phyloP scores from a whole-genome alignment of 2,113 vertebrate genomes.

The Myiozetetes cayanensis region DNA sequence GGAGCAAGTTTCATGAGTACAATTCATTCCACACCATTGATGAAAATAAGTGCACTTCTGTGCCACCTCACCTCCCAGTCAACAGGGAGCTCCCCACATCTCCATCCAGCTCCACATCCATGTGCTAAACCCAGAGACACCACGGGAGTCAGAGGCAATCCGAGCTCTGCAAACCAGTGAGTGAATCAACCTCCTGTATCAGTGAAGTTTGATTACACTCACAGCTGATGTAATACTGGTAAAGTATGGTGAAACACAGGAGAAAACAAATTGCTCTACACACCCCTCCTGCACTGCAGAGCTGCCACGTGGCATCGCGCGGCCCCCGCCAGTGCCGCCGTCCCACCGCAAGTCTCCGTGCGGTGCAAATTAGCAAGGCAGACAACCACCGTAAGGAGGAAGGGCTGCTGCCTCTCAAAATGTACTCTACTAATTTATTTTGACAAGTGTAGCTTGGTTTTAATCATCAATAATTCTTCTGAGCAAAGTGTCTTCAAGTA shows the following conservation, averaged over 20 bases:
- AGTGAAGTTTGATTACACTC: background rate
- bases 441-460: slow-evolving; percentile 38
- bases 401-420: slow-evolving; percentile 18
- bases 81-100: background rate
- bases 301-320: background rate
- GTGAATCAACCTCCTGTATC: background rate
- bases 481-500: background rate
- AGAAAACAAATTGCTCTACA: background rate
- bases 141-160: accelerated
- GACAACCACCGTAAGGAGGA: accelerated
- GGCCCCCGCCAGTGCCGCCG: accelerated
- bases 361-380: background rate
- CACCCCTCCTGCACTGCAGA: accelerated
- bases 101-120: background rate
- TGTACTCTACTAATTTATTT: background rate
- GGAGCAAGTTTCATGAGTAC: background rate
- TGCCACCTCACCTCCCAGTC: background rate
- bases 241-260: background rate
- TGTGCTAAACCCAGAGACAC: background rate
- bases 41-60: background rate
- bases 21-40: background rate
- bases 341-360: accelerated
- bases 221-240: background rate
- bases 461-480: background rate
- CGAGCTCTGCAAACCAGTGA: accelerated